A percentile compares a stretch with the other conserved stretches of the same genome.
phyloP scores from a whole-genome alignment of 2,797 vertebrate genomes.

The Babyrousa celebensis region DNA sequence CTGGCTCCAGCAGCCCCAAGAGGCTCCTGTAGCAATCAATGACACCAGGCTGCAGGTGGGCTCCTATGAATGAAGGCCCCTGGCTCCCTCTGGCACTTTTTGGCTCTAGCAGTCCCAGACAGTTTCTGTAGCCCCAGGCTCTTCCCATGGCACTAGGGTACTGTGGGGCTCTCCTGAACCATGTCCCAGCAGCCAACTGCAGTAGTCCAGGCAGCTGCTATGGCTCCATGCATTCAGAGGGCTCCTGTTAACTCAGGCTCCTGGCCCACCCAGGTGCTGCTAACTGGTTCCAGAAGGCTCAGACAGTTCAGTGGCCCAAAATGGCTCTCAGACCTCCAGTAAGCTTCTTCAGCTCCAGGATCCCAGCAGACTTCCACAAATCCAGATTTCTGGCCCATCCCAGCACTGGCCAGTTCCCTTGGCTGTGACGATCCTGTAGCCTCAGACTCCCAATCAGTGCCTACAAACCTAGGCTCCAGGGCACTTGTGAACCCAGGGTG shows the following conservation, averaged over 20 bases:
- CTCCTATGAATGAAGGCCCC: not conserved
- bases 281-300: not conserved
- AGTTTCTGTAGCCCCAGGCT: not conserved
- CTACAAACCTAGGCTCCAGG: not conserved
- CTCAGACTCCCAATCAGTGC: not conserved
- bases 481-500: not conserved
- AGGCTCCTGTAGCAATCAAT: not conserved
- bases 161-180: not conserved
- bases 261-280: not conserved
- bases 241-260: not conserved
- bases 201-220: not conserved
- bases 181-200: not conserved
- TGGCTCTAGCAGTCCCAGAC: not conserved
- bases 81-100: not conserved
- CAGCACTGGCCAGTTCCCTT: not conserved
- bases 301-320: not conserved
- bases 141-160: not conserved
- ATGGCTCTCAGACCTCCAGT: not conserved
- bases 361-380: not conserved
- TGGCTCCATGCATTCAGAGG: not conserved
- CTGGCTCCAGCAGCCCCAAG: not conserved
- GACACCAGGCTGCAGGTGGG: not conserved
- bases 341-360: not conserved
- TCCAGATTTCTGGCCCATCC: not conserved
- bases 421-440: not conserved